Evolutionary conservation across 1,140 invertebrate genomes (phyloP), one percentile per base, ranked within the genome.

Genomic region (Cotesia chilonis): DNA sequence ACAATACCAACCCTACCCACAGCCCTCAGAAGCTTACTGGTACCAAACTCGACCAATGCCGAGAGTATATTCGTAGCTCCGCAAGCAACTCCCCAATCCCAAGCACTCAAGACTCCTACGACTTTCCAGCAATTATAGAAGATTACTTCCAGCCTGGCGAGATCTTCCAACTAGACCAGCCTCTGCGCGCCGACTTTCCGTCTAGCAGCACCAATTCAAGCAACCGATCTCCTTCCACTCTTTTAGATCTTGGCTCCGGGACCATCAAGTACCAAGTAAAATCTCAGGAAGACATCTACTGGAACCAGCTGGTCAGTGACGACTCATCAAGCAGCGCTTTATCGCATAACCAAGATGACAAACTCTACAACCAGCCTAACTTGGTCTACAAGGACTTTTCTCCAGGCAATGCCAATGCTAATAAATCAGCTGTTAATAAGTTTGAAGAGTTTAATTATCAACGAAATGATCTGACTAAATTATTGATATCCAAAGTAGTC

Each of bases 121-220:
- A 90, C 59, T 89, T 90, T 51, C 82, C 88, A 0, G 83, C 89
- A 3, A 89, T 91, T 63, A 85, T 88, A 0, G 88, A 89, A 6
- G 92, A 93, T 75, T 87, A 93, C n/a, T 93, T 93, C 78, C 92
- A 93, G 76, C 92, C 92, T 0, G 92, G 93, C 79, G 92, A 94
- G 82, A 92, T 94, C 61, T 94, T 94, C 79, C 92, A 93, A 80
- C 79, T 93, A 51, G 92, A 93, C 73, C 92, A 93, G 79, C 92
- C 92, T 0, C 86, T 93, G n/a, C 87, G 91, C 75, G 84, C 90
- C 0, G 91, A 92, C 71, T 91, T 89, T 68, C 68, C 81, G 0
- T 47, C 77, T 1, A 83, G 82, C 60, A 89, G 89, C 0, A 28
- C 1, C 28, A 76, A 89, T 4, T 88, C 89, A 6, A 47, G 5